Percentiles rank a stretch among this genome's conserved stretches.
These are phyloP conservation scores for Drosophila novamexicana DNA, from an alignment of 1,140 invertebrate genomes.

Conservation along the genomic window DNA sequence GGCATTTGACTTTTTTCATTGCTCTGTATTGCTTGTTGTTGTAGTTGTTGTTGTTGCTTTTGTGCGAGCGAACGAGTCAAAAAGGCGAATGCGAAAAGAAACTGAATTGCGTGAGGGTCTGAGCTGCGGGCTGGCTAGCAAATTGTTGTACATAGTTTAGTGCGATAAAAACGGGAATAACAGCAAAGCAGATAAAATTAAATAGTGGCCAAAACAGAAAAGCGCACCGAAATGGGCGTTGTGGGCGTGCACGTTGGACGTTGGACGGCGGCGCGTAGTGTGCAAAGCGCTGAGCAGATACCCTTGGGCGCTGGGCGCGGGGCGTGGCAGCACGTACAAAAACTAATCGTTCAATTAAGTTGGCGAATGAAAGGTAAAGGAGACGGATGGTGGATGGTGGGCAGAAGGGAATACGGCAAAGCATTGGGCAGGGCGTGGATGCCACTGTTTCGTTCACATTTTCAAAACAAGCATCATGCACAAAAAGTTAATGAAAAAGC, in stretches of 20 bases:
- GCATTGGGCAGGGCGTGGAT: slow-evolving; percentile 3
- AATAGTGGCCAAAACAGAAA: slow-evolving; percentile 65
- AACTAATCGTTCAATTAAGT: slow-evolving; percentile 82
- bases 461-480: slow-evolving; percentile 60
- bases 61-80: slow-evolving; percentile 29
- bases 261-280: neutral
- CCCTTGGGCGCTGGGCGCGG: slow-evolving; percentile 15
- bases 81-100: slow-evolving; percentile 39
- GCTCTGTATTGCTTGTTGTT: neutral
- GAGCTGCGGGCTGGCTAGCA: slow-evolving; percentile 26
- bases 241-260: slow-evolving; percentile 12
- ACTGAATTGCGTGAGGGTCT: neutral
- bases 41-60: slow-evolving; percentile 3
- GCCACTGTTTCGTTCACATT: slow-evolving; percentile 46
- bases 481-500: slow-evolving; percentile 74
- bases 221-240: slow-evolving; percentile 26
- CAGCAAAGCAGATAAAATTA: slow-evolving; percentile 73
- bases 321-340: slow-evolving; percentile 63
- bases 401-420: slow-evolving; percentile 9
- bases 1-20: slow-evolving; percentile 67
- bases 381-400: neutral
- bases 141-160: slow-evolving; percentile 70
- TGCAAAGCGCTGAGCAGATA: neutral
- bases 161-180: slow-evolving; percentile 72
- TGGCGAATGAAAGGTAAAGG: slow-evolving; percentile 28